Percentiles rank a stretch among this genome's conserved stretches.
Conservation (phyloP, 64 coral and sea anemone species). For the Dendrophyllia cribrosa region DNA sequence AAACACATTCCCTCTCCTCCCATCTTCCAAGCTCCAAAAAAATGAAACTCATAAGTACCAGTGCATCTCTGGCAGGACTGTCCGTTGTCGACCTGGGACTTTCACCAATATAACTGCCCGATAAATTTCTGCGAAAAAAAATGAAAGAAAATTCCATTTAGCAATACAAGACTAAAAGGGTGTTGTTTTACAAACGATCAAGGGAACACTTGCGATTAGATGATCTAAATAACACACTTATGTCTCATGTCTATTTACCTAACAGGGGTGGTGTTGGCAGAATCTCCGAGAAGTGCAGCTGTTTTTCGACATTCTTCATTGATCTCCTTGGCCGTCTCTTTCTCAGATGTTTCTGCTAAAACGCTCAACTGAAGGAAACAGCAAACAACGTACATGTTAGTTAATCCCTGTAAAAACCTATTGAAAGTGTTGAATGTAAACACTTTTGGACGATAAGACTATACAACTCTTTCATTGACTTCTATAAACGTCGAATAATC, state of each 20-base stretch:
- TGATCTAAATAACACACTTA: background rate
- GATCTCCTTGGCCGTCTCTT: slow-evolving; percentile 85
- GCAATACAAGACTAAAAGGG: background rate
- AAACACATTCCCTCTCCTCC: no score
- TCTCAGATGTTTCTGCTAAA: slow-evolving; percentile 72
- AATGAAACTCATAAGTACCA: slow-evolving; percentile 25
- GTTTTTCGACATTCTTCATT: slow-evolving; percentile 89
- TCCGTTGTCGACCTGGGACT: slow-evolving; percentile 59
- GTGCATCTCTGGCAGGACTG: slow-evolving; percentile 68
- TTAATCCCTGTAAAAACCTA: no score
- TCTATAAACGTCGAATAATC: no score
- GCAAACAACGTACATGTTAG: background rate
- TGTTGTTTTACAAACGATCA: background rate
- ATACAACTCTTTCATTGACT: no score
- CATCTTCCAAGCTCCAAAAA: background rate
- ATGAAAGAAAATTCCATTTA: background rate
- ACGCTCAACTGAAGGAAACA: slow-evolving; percentile 55
- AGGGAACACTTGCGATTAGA: background rate
- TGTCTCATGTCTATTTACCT: slow-evolving; percentile 55
- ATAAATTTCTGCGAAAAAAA: slow-evolving; percentile 36
- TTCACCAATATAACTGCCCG: slow-evolving; percentile 60
- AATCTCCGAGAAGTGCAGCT: slow-evolving; percentile 79
- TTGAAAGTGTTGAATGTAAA: no score
- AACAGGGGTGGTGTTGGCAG: slow-evolving; percentile 68
- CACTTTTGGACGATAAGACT: no score